Conservation (phyloP, 2,888 invertebrate genomes). For the Hartigia nigra region DNA sequence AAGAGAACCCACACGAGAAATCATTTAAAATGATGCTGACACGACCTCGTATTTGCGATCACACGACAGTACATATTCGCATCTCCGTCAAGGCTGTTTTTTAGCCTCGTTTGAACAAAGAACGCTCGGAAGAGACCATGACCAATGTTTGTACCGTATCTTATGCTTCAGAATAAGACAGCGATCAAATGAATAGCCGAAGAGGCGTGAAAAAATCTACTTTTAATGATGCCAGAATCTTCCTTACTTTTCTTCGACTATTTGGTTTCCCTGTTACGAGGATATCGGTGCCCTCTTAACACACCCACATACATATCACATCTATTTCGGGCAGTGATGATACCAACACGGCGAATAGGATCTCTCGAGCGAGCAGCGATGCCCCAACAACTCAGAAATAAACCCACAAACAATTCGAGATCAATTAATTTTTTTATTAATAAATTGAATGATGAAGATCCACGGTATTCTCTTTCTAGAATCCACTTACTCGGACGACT, state of each 20-base stretch:
- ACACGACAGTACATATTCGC: slow-evolving; percentile 5
- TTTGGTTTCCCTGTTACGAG: not conserved
- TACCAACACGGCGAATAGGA: slow-evolving; percentile 43
- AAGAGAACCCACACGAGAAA: not conserved
- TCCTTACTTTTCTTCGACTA: not conserved
- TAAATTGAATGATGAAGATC: not conserved
- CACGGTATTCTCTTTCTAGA: not conserved
- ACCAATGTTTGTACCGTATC: not conserved
- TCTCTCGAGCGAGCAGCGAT: not conserved
- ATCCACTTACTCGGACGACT: not conserved
- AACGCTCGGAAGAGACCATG: not conserved
- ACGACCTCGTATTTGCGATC: not conserved
- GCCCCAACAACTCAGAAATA: slow-evolving; percentile 44
- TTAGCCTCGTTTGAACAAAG: not conserved
- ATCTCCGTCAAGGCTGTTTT: not conserved
- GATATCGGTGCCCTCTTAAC: not conserved
- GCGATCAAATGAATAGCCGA: not conserved
- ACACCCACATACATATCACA: slow-evolving; percentile 41
- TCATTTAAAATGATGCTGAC: not conserved
- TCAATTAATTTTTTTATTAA: not conserved
- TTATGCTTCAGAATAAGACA: not conserved
- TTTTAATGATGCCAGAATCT: not conserved
- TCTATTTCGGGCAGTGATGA: slow-evolving; percentile 63
- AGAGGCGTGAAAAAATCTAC: not conserved
- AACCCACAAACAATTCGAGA: slow-evolving; percentile 24